Base-by-base conservation (phyloP, 2,797 vertebrate genomes). In the Yasuhikotakia modesta region DNA sequence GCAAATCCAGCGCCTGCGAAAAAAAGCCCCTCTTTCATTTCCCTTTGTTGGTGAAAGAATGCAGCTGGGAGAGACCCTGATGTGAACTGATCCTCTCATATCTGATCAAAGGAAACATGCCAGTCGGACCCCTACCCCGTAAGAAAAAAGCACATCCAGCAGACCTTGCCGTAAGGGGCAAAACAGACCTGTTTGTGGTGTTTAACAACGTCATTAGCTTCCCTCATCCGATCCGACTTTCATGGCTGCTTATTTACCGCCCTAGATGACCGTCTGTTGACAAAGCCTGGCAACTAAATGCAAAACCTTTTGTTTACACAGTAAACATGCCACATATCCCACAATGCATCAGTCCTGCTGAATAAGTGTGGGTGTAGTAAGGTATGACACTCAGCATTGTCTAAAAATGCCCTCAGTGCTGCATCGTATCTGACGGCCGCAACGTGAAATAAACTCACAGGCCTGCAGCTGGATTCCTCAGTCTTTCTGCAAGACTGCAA, bases 11-110 rank as follows among this genome's bases (percentile, higher is more conserved):
- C 78, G 58, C 79, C 84, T 55, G 86, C 87, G 87, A 87, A 82
- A 39, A 91, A 89, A 91, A 89, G 88, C 85, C 84, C 82, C 76
- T 73, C 86, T 86, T 89, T 92, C 88, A 87, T 85, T 79, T 80
- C 79, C 74, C 74, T 72, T 68, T 78, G 81, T 82, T 83, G 73
- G 66, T 39, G 70, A 70, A 85, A 85, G 81, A 81, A 85, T 85
- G 84, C 53, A 27, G 60, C 13, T 27, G 61, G 55, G 70, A 80
- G 79, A 80, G 81, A 84, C 82, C 83, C 74, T 77, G 68, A 81
- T 64, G 19, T 84, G 82, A 86, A 84, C 85, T 82, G 73, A 81
- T 83, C 79, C 78, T 84, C 83, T 84, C 76, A 84, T 83, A 83
- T 86, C 83, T 84, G 85, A 86, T 86, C 85, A 86, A 86, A 84